phyloP scores from a whole-genome alignment of 2,888 invertebrate genomes.

The Ctena decussata region DNA sequence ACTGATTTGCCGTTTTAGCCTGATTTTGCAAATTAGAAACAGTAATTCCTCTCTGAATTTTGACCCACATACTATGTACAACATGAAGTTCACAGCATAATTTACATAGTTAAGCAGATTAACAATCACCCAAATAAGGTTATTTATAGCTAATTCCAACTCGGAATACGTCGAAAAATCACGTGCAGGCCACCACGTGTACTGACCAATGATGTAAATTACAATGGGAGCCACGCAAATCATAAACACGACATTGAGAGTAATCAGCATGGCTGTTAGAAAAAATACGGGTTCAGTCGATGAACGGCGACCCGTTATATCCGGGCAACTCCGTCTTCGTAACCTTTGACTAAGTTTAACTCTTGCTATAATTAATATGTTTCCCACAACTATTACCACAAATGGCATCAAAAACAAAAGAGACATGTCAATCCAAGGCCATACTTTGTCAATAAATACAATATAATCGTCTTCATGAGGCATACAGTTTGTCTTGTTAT shows the following conservation, averaged over 20 bases:
- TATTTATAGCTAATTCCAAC: not conserved
- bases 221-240: slow-evolving; percentile 6
- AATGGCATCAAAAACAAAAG: slow-evolving; percentile 9
- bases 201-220: slow-evolving; percentile 1
- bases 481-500: not conserved
- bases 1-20: not conserved
- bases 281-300: not conserved
- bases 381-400: not conserved
- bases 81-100: slow-evolving; percentile 10
- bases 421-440: slow-evolving; percentile 22
- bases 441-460: not conserved
- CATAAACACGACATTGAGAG: slow-evolving; percentile 18
- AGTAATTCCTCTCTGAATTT: slow-evolving; percentile 1
- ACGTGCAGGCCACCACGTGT: not conserved
- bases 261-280: slow-evolving; percentile 16
- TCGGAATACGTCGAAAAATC: not conserved
- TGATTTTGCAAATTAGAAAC: not conserved
- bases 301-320: not conserved
- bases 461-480: not conserved
- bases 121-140: not conserved
- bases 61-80: slow-evolving; percentile 13
- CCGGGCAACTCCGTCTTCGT: not conserved
- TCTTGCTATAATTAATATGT: not conserved
- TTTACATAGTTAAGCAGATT: slow-evolving; percentile 18
- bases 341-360: not conserved